These are phyloP conservation scores for Phoxinus dragarum DNA, from an alignment of 2,797 vertebrate genomes.

Conservation along the genomic window DNA sequence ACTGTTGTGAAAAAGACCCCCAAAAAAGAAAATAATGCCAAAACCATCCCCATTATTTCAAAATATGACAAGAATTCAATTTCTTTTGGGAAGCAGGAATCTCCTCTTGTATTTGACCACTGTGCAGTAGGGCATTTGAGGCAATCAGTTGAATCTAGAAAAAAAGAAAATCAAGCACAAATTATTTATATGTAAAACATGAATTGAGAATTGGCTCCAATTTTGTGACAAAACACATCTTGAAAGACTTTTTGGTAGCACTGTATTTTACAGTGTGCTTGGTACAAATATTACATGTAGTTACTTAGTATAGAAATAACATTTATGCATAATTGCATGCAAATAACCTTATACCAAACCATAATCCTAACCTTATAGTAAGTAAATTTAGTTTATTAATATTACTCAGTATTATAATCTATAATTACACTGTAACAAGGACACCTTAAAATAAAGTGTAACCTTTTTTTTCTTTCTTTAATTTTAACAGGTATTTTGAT, in stretches of 20 bases:
- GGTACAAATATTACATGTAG: too few relatives aligned
- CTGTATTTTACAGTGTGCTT: too few relatives aligned
- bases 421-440: not conserved
- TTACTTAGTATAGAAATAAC: too few relatives aligned
- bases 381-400: not conserved
- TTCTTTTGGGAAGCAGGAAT: conserved; percentile 62
- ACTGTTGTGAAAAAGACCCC: conserved; percentile 55
- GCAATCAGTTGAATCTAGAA: conserved; percentile 64
- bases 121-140: conserved; percentile 68
- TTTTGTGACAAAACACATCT: not conserved
- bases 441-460: not conserved
- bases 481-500: not conserved
- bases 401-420: not conserved
- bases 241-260: not conserved
- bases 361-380: not conserved
- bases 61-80: conserved; percentile 61
- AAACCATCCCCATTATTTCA: conserved; percentile 64
- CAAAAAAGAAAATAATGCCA: conserved; percentile 55
- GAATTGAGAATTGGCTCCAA: not conserved
- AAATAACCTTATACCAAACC: not conserved
- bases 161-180: not conserved
- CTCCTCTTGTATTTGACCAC: conserved; percentile 65
- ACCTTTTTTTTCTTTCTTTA: not conserved
- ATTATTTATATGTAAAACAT: not conserved
- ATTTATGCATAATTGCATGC: not conserved